Evolutionary conservation across 2,113 vertebrate species (phyloP).

Genomic region (Trichomycterus rosablanca): DNA sequence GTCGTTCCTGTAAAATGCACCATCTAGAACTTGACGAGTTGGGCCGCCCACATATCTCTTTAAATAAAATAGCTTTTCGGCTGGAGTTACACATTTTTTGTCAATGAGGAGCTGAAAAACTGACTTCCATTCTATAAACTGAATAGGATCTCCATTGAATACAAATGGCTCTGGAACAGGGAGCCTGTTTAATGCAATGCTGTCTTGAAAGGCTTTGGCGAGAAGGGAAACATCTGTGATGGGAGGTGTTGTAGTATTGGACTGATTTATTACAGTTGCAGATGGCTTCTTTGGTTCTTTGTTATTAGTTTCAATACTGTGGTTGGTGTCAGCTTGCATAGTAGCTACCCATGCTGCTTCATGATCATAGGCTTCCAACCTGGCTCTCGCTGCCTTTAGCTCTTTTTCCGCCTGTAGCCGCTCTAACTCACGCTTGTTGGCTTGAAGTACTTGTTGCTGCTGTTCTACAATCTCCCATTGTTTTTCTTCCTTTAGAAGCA

Average conservation of each 20-base stretch:
- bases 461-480: too few relatives aligned
- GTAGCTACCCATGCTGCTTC: not conserved
- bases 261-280: not conserved
- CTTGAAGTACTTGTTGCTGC: conserved; percentile 4
- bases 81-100: not conserved
- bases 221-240: not conserved
- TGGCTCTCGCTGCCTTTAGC: conserved; percentile 8
- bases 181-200: conserved; percentile 8
- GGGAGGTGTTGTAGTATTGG: not conserved
- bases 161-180: conserved; percentile 21
- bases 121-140: conserved; percentile 27
- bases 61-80: conserved; percentile 18
- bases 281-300: not conserved
- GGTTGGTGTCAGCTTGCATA: not conserved
- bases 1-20: conserved; percentile 22
- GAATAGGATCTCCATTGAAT: conserved; percentile 20
- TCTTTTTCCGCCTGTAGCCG: conserved; percentile 8
- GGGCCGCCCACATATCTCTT: conserved; percentile 27
- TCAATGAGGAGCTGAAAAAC: conserved; percentile 10
- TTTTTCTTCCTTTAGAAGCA: not conserved
- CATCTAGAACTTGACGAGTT: conserved; percentile 17
- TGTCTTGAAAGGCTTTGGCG: not conserved
- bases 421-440: conserved; percentile 2
- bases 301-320: not conserved
- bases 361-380: not conserved